These are phyloP conservation scores for Adelognathus sp. DNA, from an alignment of 2,888 invertebrate species.

Conservation along the genomic window DNA sequence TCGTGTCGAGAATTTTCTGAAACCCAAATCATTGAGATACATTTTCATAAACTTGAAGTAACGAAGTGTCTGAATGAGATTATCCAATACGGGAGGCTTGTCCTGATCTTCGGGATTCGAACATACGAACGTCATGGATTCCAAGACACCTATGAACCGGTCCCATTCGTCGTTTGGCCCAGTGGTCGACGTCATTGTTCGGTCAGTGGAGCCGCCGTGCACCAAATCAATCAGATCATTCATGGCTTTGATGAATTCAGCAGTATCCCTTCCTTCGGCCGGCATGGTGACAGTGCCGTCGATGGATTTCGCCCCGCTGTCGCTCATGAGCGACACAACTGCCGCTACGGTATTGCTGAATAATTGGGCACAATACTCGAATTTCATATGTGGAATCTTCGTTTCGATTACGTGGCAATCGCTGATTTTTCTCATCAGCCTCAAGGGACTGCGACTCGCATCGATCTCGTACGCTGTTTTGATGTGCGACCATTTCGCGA, in stretches of 20 bases:
- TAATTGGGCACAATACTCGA: slow-evolving; percentile 39
- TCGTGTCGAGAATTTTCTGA: background rate
- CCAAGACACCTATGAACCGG: background rate
- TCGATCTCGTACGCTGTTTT: background rate
- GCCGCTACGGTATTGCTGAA: slow-evolving; percentile 28
- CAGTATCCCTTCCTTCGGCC: background rate
- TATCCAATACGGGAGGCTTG: background rate
- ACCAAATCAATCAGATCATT: slow-evolving; percentile 19
- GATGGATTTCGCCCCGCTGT: slow-evolving; percentile 7
- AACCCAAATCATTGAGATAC: background rate
- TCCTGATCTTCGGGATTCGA: background rate
- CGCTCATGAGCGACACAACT: slow-evolving; percentile 9
- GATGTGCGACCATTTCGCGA: slow-evolving; percentile 3
- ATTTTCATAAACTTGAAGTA: slow-evolving; percentile 6
- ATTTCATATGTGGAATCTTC: slow-evolving; percentile 39
- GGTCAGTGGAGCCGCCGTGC: background rate
- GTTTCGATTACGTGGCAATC: slow-evolving; percentile 21
- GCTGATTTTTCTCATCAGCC: slow-evolving; percentile 8
- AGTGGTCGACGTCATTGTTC: background rate
- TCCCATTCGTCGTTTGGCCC: background rate
- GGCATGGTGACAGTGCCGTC: slow-evolving; percentile 1
- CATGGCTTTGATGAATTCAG: slow-evolving; percentile 1
- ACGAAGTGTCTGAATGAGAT: background rate
- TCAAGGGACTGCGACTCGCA: background rate
- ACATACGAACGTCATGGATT: background rate